Base-by-base conservation (phyloP, 1,140 invertebrate genomes). In the Heliothis subflexa region DNA sequence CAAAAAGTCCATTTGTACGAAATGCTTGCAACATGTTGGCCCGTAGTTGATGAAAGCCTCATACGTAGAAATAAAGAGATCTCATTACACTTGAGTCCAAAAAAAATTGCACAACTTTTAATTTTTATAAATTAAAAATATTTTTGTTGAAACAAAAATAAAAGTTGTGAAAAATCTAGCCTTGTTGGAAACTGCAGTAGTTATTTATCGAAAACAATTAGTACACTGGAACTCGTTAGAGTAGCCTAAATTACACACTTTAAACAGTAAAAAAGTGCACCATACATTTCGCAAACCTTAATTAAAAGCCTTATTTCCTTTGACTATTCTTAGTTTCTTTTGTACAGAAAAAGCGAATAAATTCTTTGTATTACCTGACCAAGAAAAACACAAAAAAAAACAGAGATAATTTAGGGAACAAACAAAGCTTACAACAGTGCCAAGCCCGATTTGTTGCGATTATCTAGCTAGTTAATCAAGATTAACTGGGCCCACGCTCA, bases 401-500 rank as follows among this genome's bases (percentile, higher is more conserved):
- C 28, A 62, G 28, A 62, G 54, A 73, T 40, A 73, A 33, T 73
- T 73, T 59, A 28, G 21, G 50, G 33, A 66, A 78, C 14, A 79
- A 79, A 82, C 72, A 78, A 76, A 77, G 49, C 16, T 21, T 45
- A 47, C 54, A 71, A 75, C 71, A 55, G 72, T 81, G 71, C 59
- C 62, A 49, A 47, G 78, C 72, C 59, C 83, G 82, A 84, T 85
- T 84, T 84, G 86, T 85, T 78, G 81, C 80, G 85, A 86, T 86
- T 85, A 85, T 86, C 86, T 83, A 73, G 81, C 80, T 81, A 85
- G 81, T 88, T 88, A 85, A 88, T 88, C 86, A 88, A 86, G 86
- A 88, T 86, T 85, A 85, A 66, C 75, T 76, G 55, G 45, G 59
- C 59, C 68, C 57, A 33, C 71, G 76, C 47, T 78, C 50, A 71